A percentile compares a stretch with the other conserved stretches of the same genome.
Conservation (phyloP, 2,113 vertebrate genomes). For the Platysteira castanea region DNA sequence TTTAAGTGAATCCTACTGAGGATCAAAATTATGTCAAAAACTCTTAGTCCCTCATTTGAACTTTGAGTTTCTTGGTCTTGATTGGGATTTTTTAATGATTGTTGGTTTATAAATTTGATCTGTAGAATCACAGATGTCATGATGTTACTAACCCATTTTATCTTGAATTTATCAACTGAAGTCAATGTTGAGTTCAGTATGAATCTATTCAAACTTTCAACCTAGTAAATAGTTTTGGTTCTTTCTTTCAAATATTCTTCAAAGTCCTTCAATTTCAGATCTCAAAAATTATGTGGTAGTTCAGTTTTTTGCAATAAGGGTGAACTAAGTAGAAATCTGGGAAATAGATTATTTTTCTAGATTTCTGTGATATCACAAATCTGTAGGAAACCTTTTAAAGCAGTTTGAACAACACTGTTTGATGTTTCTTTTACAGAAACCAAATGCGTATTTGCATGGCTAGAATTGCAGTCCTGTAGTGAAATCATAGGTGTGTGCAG, state of each 20-base stretch:
- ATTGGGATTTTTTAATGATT: not conserved
- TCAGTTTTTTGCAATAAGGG: not conserved
- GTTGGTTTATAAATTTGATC: not conserved
- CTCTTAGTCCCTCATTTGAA: not conserved
- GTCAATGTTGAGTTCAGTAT: not conserved
- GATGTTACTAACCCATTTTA: not conserved
- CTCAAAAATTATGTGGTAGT: not conserved
- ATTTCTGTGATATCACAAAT: slow-evolving; percentile 23
- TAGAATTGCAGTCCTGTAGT: not conserved
- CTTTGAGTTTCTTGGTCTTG: not conserved
- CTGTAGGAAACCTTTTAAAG: slow-evolving; percentile 39
- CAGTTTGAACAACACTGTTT: slow-evolving; percentile 22
- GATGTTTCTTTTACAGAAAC: slow-evolving; percentile 38
- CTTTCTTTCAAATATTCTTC: slow-evolving; percentile 21
- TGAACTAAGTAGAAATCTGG: not conserved
- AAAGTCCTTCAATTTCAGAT: slow-evolving; percentile 35
- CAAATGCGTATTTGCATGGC: slow-evolving; percentile 3
- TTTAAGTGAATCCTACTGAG: not conserved
- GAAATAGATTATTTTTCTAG: not conserved
- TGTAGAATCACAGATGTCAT: not conserved
- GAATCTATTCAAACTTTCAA: not conserved
- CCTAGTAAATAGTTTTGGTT: not conserved
- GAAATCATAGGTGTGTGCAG: not conserved
- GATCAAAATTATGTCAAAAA: not conserved
- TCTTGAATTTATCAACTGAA: not conserved